phyloP scores from a whole-genome alignment of 1,140 invertebrate genomes.

The Drosophila kurseongensis region DNA sequence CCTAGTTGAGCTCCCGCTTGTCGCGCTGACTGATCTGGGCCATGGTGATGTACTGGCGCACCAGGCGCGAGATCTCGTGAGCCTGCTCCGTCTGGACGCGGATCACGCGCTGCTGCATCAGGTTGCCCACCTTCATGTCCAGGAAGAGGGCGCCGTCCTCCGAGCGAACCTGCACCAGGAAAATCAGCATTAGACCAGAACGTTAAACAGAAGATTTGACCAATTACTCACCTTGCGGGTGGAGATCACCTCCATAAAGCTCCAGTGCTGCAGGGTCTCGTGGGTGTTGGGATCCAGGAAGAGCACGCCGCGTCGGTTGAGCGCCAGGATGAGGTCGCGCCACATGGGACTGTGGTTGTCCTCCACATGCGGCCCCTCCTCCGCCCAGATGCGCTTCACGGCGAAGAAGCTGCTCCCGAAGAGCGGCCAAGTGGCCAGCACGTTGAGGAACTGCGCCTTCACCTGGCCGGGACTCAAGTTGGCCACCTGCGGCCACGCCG shows the following conservation, averaged over 20 bases:
- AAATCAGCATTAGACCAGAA: not conserved
- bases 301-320: slow-evolving; percentile 96
- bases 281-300: slow-evolving; percentile 97
- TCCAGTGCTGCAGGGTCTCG: slow-evolving; percentile 95
- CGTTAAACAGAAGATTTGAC: accelerated
- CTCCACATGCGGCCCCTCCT: slow-evolving; percentile 84
- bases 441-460: slow-evolving; percentile 86
- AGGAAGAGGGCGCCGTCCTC: slow-evolving; percentile 97
- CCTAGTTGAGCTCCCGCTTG: slow-evolving; percentile 79
- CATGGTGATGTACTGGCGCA: slow-evolving; percentile 97
- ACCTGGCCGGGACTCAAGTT: slow-evolving; percentile 85
- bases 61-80: slow-evolving; percentile 96
- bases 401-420: slow-evolving; percentile 99
- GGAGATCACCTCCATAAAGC: slow-evolving; percentile 97
- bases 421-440: slow-evolving; percentile 96
- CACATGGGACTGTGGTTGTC: slow-evolving; percentile 88
- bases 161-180: slow-evolving; percentile 87
- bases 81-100: slow-evolving; percentile 98
- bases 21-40: slow-evolving; percentile 88
- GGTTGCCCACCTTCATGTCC: slow-evolving; percentile 98
- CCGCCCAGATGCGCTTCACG: slow-evolving; percentile 91
- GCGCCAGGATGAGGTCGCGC: slow-evolving; percentile 94
- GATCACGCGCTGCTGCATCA: slow-evolving; percentile 98
- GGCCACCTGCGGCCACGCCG: slow-evolving; percentile 89
- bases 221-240: slow-evolving; percentile 92